A percentile compares a stretch with the other conserved stretches of the same genome.
These are phyloP conservation scores for Phalloptychus januarius DNA, from an alignment of 2,797 vertebrate genomes.

Conservation along the genomic window DNA sequence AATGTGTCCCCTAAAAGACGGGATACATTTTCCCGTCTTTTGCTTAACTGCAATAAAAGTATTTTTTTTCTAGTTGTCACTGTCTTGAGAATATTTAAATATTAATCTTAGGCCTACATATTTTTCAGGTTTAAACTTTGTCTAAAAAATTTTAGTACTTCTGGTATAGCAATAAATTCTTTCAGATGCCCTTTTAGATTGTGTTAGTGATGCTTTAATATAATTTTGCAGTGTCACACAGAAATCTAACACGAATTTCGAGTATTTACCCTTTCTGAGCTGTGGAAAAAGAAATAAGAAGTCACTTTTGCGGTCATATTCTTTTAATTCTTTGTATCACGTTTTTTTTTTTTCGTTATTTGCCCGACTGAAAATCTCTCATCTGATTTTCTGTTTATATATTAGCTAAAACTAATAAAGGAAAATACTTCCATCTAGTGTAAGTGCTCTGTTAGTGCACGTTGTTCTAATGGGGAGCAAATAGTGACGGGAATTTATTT, in stretches of 20 bases:
- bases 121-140: background rate
- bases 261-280: background rate
- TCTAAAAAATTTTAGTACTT: too few species aligned
- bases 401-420: background rate
- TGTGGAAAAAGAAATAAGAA: background rate
- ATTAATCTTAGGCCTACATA: background rate
- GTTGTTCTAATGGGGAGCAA: background rate
- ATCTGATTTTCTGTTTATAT: background rate
- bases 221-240: too few species aligned
- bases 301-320: background rate
- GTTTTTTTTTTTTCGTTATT: background rate
- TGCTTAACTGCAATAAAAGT: background rate
- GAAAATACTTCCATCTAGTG: conserved; percentile 53
- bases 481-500: conserved; percentile 85
- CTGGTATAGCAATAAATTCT: too few species aligned
- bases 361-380: background rate
- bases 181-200: too few species aligned
- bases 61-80: rapidly evolving
- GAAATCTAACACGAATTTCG: background rate
- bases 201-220: too few species aligned
- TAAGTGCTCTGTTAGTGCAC: conserved; percentile 17
- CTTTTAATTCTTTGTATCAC: background rate
- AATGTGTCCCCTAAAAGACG: too few species aligned
- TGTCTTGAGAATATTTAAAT: background rate
- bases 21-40: background rate